phyloP scores from a whole-genome alignment of 1,140 invertebrate genomes.

The Drosophila ambigua region DNA sequence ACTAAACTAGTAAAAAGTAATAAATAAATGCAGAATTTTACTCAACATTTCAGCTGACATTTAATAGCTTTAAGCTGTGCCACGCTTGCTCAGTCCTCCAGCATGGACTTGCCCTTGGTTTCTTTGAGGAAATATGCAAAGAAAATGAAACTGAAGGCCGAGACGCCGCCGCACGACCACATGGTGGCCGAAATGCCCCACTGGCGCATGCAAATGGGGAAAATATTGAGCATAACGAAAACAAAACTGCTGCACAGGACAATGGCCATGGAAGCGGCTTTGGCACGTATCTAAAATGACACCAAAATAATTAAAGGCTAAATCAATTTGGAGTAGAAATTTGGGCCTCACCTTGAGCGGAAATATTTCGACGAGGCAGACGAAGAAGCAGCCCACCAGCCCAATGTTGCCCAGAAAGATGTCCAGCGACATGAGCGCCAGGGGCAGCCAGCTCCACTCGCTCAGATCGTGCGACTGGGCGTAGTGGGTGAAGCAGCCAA shows the following conservation, averaged over 20 bases:
- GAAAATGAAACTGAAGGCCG: conserved; percentile 50
- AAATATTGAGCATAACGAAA: conserved; percentile 64
- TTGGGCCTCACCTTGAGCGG: conserved; percentile 58
- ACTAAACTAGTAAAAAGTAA: no score
- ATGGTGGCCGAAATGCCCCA: conserved; percentile 71
- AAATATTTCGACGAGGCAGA: conserved; percentile 68
- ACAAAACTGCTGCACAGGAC: conserved; percentile 59
- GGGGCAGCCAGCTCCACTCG: conserved; percentile 65
- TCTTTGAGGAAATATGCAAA: conserved; percentile 67
- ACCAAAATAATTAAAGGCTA: neutral
- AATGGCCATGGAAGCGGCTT: conserved; percentile 58
- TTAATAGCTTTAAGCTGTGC: no score
- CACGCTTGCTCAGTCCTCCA: conserved; percentile 49
- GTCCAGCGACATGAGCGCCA: conserved; percentile 64
- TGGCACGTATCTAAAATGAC: conserved; percentile 69
- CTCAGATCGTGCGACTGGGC: conserved; percentile 46
- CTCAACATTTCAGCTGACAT: no score
- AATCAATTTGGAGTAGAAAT: neutral
- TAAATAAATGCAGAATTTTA: no score
- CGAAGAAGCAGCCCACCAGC: conserved; percentile 71
- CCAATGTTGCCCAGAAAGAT: conserved; percentile 74
- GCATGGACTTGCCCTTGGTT: conserved; percentile 78
- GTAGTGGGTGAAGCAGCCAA: conserved; percentile 55
- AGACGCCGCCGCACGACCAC: conserved; percentile 64
- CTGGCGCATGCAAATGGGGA: conserved; percentile 63